Percentiles rank a stretch among this genome's conserved stretches.
phyloP scores from a whole-genome alignment of 2,113 vertebrate genomes.

The Tragelaphus strepsiceros region DNA sequence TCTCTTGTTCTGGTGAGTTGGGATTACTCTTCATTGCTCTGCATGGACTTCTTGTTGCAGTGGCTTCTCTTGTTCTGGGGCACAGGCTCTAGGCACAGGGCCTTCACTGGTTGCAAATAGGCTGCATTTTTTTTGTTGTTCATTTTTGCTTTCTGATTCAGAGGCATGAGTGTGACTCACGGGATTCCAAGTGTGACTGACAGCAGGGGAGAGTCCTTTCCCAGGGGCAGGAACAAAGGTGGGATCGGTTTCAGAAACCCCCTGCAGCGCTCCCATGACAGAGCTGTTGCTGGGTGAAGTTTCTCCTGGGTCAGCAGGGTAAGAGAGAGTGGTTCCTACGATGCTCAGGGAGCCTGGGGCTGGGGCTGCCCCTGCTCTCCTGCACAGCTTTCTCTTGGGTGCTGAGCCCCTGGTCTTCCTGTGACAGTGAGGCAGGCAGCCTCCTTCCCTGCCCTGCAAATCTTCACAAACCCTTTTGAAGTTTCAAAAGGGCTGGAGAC shows the following conservation, averaged over 20 bases:
- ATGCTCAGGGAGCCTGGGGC: not conserved
- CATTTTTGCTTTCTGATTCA: not conserved
- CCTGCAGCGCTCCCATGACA: accelerated
- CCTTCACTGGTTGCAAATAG: not conserved
- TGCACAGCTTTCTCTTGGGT: not conserved
- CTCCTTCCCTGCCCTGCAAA: not conserved
- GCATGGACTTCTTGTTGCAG: accelerated
- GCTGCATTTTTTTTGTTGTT: not conserved
- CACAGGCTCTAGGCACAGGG: not conserved
- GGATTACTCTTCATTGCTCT: not conserved
- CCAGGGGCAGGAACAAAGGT: accelerated
- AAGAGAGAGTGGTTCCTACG: not conserved
- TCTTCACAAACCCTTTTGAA: not conserved
- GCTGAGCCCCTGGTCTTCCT: no score
- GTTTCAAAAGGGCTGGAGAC: not conserved
- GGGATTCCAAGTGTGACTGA: not conserved
- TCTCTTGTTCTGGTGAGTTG: not conserved
- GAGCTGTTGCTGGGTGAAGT: not conserved
- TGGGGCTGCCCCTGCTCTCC: accelerated
- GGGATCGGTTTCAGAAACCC: not conserved
- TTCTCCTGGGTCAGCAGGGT: no score
- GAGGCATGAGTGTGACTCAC: not conserved
- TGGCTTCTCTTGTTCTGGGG: not conserved
- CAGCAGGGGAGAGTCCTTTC: not conserved
- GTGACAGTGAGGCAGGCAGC: not conserved